Conservation (phyloP, 92 coral and sea anemone species). For the Parazoanthus atlanticus region DNA sequence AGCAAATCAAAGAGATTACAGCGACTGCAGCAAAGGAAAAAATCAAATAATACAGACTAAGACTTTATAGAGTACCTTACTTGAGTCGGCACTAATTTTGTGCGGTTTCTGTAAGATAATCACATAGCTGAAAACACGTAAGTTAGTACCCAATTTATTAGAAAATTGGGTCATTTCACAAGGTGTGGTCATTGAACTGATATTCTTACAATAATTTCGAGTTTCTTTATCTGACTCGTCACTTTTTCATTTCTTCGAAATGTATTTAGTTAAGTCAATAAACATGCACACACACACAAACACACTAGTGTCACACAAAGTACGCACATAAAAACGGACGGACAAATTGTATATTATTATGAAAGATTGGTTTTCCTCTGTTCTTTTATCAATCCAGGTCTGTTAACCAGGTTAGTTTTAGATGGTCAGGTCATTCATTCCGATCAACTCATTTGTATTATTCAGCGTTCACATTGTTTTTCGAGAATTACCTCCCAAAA, state of each 20-base stretch:
- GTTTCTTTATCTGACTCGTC: too few relatives aligned
- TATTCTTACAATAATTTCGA: too few relatives aligned
- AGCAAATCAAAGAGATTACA: constrained; percentile 89
- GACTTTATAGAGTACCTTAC: not conserved
- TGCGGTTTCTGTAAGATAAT: not conserved
- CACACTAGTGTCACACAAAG: too few relatives aligned
- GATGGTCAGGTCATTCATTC: not conserved
- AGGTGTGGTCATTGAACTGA: too few relatives aligned
- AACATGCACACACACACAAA: not conserved
- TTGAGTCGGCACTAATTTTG: not conserved
- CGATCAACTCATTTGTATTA: not conserved
- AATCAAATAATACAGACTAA: not conserved
- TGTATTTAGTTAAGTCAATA: too few relatives aligned
- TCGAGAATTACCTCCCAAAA: constrained; percentile 82
- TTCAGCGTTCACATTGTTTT: not conserved
- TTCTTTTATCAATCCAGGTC: too few relatives aligned
- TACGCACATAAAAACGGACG: too few relatives aligned
- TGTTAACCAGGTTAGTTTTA: too few relatives aligned
- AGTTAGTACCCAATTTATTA: not conserved
- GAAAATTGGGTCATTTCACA: not conserved
- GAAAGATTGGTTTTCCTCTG: too few relatives aligned
- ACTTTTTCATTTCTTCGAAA: too few relatives aligned
- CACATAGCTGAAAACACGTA: not conserved
- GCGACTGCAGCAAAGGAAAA: constrained; percentile 64
- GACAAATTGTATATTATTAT: too few relatives aligned